A percentile compares a stretch with the other conserved stretches of the same genome.
These are phyloP conservation scores for Leptinotarsa rubiginosa DNA, from an alignment of 2,888 invertebrate species.

Conservation along the genomic window DNA sequence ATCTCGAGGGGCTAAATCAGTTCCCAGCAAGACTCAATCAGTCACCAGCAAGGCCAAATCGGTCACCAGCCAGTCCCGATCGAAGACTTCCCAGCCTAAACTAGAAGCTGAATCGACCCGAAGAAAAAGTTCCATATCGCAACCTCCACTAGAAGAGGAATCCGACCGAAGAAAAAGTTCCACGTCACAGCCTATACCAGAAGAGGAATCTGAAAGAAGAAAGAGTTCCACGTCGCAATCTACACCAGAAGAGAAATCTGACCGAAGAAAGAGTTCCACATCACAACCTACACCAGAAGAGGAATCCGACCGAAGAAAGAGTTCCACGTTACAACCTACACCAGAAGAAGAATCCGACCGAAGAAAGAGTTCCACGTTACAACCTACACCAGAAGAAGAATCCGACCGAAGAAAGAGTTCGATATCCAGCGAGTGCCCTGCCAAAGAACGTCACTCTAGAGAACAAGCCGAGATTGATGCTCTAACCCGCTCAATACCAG, in stretches of 20 bases:
- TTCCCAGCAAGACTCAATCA: too few relatives aligned
- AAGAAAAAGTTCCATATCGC: too few relatives aligned
- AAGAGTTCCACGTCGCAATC: too few relatives aligned
- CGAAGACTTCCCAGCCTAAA: neutral
- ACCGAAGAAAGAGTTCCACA: neutral
- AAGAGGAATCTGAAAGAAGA: neutral
- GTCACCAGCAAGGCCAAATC: neutral
- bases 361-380: neutral
- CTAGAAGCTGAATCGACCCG: too few relatives aligned
- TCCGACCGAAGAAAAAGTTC: too few relatives aligned
- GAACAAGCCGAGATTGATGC: neutral
- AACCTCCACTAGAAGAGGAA: too few relatives aligned
- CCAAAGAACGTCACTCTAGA: constrained; percentile 7
- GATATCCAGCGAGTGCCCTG: neutral
- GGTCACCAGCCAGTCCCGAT: neutral
- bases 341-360: neutral
- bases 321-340: neutral
- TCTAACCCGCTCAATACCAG: neutral
- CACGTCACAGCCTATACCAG: neutral
- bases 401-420: neutral
- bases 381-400: neutral
- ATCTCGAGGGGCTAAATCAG: too few relatives aligned
- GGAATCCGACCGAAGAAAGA: neutral
- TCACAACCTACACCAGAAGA: neutral
- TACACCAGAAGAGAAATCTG: too few relatives aligned